Conservation (phyloP, 2,888 invertebrate species). For the Kryphioiulus occultus region DNA sequence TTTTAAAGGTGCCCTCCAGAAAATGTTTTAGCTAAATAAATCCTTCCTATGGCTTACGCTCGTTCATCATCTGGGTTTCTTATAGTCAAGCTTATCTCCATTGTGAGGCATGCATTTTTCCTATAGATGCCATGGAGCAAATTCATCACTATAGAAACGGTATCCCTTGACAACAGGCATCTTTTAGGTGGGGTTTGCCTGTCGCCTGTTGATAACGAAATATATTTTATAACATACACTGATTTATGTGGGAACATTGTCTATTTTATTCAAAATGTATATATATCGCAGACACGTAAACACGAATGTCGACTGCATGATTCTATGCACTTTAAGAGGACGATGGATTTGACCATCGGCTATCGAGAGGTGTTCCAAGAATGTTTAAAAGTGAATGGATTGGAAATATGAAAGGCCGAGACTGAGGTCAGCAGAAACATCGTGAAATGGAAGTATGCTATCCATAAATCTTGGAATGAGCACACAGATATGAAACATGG, state of each 20-base stretch:
- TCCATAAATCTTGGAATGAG: neutral
- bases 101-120: neutral
- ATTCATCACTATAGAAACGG: slow-evolving; percentile 32
- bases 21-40: neutral
- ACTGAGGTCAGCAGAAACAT: neutral
- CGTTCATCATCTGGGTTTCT: neutral
- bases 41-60: neutral
- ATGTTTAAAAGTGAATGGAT: neutral
- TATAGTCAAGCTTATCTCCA: slow-evolving; percentile 5
- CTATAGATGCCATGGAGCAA: neutral
- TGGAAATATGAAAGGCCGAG: neutral
- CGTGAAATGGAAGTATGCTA: neutral
- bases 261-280: too few species aligned
- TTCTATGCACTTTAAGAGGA: neutral
- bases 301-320: neutral
- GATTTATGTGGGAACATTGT: neutral
- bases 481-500: too few species aligned
- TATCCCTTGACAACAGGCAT: slow-evolving; percentile 39
- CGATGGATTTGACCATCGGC: neutral
- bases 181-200: slow-evolving; percentile 1
- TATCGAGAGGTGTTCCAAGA: neutral
- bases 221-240: neutral
- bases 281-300: too few species aligned
- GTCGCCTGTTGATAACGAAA: slow-evolving; percentile 44
- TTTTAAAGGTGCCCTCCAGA: neutral